Evolutionary conservation across 1,140 invertebrate species (phyloP), one percentile per base, ranked within the genome.

Genomic region (Zaprionus capensis): DNA sequence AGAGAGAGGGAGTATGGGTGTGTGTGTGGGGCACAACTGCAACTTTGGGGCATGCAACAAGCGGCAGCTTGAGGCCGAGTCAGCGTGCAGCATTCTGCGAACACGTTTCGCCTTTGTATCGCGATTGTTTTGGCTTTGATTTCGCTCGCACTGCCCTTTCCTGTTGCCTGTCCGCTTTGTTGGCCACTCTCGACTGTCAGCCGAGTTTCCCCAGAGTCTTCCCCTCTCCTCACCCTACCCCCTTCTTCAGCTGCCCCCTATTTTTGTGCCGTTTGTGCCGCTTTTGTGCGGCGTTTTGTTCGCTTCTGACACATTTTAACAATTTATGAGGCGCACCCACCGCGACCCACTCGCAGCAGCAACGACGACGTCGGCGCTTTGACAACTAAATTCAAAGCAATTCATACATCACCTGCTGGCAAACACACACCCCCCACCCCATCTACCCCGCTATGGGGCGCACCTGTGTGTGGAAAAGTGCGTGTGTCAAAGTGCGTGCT

Each of bases 381-480:
- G 90, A 91, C 85, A 91, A 91, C 90, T 91, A 91, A 91, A 91
- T 91, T 91, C 78, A 81, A 83, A 86, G 85, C 90, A 90, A 91
- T 90, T 87, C 90, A 86, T 76, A 74, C 73, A 82, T 86, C 87
- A 91, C 49, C 61, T 71, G 78, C 66, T 64, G 70, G 69, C 34
- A 9, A 20, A 22, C 53, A 55, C 31, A 34, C 31, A 3, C 2
- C 31, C 31, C 44, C 4, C 14, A 4, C 58, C 44, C 36, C 62
- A 15, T n/a, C 22, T 17, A 15, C 46, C 41, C 44, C 49, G 66
- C 57, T 66, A 31, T n/a, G 22, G 62, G 71, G 67, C 14, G 78
- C 79, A 85, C 81, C 81, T 87, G 81, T 75, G 46, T 24, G 46
- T 83, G 49, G 69, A 72, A 91, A 79, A 84, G 82, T 91, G 88